Percentiles rank a stretch among this genome's conserved stretches.
These are phyloP conservation scores for Colistium nudipinnis DNA, from an alignment of 2,113 vertebrate genomes.

Conservation along the genomic window DNA sequence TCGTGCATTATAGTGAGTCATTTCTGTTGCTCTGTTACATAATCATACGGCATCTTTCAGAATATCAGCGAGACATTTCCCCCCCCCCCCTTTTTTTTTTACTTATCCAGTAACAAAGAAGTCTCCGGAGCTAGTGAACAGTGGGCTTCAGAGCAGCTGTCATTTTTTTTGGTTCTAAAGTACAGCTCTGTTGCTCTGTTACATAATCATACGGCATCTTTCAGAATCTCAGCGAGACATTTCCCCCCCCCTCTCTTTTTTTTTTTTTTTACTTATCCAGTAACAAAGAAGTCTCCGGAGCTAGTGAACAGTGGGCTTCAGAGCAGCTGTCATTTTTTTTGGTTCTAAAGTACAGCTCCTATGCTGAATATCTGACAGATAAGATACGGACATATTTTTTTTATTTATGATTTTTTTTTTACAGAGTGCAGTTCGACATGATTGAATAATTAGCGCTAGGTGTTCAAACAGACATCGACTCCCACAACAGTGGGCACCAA, in stretches of 20 bases:
- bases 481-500: slow-evolving; percentile 53
- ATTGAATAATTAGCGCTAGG: slow-evolving; percentile 69
- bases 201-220: neutral
- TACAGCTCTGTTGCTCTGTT: slow-evolving; percentile 6
- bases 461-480: slow-evolving; percentile 55
- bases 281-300: neutral
- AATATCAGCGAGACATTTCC: neutral
- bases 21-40: neutral
- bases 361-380: slow-evolving; percentile 27
- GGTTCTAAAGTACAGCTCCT: slow-evolving; percentile 25
- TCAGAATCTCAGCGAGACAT: neutral
- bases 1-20: neutral
- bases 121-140: neutral
- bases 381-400: slow-evolving; percentile 25
- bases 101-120: neutral
- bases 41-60: neutral
- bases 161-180: slow-evolving; percentile 24
- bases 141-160: neutral
- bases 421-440: slow-evolving; percentile 43
- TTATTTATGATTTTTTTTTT: slow-evolving; percentile 21
- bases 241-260: too few species aligned
- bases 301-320: neutral
- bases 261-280: neutral
- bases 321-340: neutral
- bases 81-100: too few species aligned